These are phyloP conservation scores for Drosophila robusta DNA, from an alignment of 2,888 invertebrate species.

Conservation along the genomic window DNA sequence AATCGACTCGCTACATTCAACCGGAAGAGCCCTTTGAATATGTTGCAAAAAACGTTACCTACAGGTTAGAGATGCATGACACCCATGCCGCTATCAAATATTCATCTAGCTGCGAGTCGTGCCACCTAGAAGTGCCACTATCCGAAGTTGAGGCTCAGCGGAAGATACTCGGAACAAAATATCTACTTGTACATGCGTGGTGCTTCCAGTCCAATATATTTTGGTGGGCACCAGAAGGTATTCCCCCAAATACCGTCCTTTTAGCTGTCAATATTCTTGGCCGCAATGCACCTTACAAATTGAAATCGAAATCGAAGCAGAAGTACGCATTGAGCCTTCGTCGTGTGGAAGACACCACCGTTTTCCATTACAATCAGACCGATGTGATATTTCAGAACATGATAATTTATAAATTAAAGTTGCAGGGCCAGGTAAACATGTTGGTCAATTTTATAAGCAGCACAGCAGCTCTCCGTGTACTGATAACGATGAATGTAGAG, in stretches of 20 bases:
- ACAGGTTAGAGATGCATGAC: conserved; percentile 11
- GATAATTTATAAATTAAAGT: conserved; percentile 22
- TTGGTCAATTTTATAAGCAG: conserved; percentile 22
- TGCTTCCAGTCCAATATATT: conserved; percentile 28
- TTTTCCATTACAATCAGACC: not conserved
- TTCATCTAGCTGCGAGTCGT: not conserved
- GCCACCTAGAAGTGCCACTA: conserved; percentile 9
- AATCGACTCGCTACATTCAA: conserved; percentile 6
- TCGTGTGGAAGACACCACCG: rapidly evolving
- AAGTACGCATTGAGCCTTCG: conserved; percentile 12
- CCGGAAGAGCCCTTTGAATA: conserved; percentile 22
- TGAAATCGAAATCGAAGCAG: not conserved
- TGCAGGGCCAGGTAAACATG: conserved; percentile 9
- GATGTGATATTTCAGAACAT: conserved; percentile 17
- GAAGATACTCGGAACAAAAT: not conserved
- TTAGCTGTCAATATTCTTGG: conserved; percentile 23
- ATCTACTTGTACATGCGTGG: conserved; percentile 28
- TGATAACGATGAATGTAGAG: conserved; percentile 27
- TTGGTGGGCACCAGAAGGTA: conserved; percentile 43
- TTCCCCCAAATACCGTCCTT: conserved; percentile 8
- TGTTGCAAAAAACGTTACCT: not conserved
- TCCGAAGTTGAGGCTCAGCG: not conserved
- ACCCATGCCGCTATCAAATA: not conserved
- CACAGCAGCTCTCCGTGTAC: conserved; percentile 15
- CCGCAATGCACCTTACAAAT: not conserved